phyloP scores from a whole-genome alignment of 2,113 vertebrate species.

The Casuarius casuarius region DNA sequence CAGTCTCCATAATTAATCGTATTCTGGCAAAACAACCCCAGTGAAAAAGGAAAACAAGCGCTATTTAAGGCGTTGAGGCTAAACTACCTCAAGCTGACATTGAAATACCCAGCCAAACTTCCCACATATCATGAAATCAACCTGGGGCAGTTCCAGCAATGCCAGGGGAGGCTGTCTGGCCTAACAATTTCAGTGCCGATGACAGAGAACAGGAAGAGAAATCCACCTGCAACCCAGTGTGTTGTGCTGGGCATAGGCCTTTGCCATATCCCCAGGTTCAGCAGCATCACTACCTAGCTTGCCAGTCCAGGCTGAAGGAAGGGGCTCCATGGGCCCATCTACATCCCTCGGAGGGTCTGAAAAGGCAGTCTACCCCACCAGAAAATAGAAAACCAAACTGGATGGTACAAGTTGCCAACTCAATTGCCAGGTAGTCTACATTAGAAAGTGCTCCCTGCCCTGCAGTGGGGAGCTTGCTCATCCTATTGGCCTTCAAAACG shows the following conservation, averaged over 20 bases:
- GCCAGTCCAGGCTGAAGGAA: too few species aligned
- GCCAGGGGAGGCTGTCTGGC: not conserved
- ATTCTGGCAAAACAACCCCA: not conserved
- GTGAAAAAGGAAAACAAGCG: constrained; percentile 6
- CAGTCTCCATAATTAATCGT: not conserved
- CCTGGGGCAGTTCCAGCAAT: not conserved
- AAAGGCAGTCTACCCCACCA: not conserved
- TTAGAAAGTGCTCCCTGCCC: not conserved
- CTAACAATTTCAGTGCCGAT: not conserved
- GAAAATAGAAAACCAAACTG: not conserved
- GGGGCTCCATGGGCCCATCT: not conserved
- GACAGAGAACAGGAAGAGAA: not conserved
- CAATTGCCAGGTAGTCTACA: not conserved
- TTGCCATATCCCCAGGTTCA: rapidly evolving
- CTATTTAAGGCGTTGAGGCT: not conserved
- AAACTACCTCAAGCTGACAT: not conserved
- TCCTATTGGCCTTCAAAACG: not conserved
- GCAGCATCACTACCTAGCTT: not conserved
- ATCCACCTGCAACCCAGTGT: rapidly evolving
- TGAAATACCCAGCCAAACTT: not conserved
- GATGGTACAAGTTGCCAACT: not conserved
- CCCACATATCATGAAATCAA: not conserved
- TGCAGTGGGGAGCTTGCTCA: not conserved
- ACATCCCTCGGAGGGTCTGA: not conserved
- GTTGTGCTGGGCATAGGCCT: rapidly evolving